Percentiles rank a stretch among this genome's conserved stretches.
phyloP scores from a whole-genome alignment of 2,113 vertebrate species.

The Oreochromis aureus region DNA sequence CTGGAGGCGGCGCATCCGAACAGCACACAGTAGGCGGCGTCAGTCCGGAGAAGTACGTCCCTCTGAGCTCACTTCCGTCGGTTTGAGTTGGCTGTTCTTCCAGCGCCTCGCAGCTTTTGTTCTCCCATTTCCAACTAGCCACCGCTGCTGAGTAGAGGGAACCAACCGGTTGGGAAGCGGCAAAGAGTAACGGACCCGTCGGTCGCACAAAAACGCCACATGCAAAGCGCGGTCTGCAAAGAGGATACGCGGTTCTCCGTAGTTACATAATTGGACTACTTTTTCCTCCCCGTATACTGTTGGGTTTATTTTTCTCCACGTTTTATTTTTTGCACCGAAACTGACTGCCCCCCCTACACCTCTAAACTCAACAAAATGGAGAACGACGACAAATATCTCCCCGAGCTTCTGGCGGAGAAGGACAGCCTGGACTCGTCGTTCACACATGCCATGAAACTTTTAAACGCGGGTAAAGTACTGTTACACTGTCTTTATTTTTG shows the following conservation, averaged over 20 bases:
- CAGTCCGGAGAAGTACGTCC: constrained; percentile 23
- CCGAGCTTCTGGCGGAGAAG: constrained; percentile 94
- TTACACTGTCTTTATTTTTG: background rate
- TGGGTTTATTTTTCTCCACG: background rate
- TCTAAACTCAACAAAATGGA: constrained; percentile 79
- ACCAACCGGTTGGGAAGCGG: background rate
- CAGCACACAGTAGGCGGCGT: constrained; percentile 48
- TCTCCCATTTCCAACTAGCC: constrained; percentile 60
- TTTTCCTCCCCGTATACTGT: constrained; percentile 8
- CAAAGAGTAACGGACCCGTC: background rate
- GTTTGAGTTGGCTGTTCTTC: background rate
- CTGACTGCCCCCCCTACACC: background rate
- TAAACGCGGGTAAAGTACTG: constrained; percentile 60
- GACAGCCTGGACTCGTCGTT: constrained; percentile 95
- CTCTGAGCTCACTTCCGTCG: constrained; percentile 66
- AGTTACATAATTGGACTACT: constrained; percentile 62
- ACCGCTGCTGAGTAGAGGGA: background rate
- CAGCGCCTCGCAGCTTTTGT: constrained; percentile 47
- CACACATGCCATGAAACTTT: constrained; percentile 90
- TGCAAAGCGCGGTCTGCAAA: constrained; percentile 25
- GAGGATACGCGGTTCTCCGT: constrained; percentile 23
- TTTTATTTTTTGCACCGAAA: constrained; percentile 15
- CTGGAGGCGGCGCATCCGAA: background rate
- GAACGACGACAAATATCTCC: constrained; percentile 89
- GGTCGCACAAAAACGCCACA: constrained; percentile 25